Conservation (phyloP, 2,888 invertebrate genomes). For the Cerceris rybyensis region DNA sequence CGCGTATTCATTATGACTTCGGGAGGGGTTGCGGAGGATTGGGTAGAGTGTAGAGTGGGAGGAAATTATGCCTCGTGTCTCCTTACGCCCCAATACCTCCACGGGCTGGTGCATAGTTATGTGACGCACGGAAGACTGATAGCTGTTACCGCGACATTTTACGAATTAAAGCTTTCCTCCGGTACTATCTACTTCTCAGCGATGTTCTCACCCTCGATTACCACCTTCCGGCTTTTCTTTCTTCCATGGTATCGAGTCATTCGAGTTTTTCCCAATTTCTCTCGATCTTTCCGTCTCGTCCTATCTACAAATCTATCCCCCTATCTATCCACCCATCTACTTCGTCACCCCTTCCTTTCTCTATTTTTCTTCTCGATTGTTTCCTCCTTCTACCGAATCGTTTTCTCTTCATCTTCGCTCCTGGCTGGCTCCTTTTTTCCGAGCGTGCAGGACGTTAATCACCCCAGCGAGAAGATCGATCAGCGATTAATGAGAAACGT, state of each 20-base stretch:
- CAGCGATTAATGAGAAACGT: conserved; percentile 71
- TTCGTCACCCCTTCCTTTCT: conserved; percentile 8
- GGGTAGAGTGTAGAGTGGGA: conserved; percentile 36
- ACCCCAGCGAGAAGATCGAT: conserved; percentile 64
- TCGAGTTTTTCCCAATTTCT: neutral
- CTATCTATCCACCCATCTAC: conserved; percentile 12
- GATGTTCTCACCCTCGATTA: conserved; percentile 4
- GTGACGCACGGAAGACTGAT: conserved; percentile 68
- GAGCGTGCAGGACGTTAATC: conserved; percentile 62
- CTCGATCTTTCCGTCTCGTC: neutral
- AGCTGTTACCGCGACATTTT: conserved; percentile 54
- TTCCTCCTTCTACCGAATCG: conserved; percentile 35
- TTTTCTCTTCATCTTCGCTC: conserved; percentile 54
- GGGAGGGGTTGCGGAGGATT: conserved; percentile 9
- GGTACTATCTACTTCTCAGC: neutral
- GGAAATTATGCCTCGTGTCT: conserved; percentile 73
- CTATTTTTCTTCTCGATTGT: conserved; percentile 41
- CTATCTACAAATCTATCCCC: conserved; percentile 30
- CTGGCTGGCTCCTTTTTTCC: conserved; percentile 28
- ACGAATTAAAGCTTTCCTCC: conserved; percentile 59
- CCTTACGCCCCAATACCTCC: conserved; percentile 69
- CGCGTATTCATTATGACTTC: conserved; percentile 74
- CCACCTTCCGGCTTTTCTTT: neutral
- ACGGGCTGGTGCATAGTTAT: conserved; percentile 60
- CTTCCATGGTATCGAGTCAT: conserved; percentile 2